These are phyloP conservation scores for Thymelicus acteon DNA, from an alignment of 2,888 invertebrate species.

Conservation along the genomic window DNA sequence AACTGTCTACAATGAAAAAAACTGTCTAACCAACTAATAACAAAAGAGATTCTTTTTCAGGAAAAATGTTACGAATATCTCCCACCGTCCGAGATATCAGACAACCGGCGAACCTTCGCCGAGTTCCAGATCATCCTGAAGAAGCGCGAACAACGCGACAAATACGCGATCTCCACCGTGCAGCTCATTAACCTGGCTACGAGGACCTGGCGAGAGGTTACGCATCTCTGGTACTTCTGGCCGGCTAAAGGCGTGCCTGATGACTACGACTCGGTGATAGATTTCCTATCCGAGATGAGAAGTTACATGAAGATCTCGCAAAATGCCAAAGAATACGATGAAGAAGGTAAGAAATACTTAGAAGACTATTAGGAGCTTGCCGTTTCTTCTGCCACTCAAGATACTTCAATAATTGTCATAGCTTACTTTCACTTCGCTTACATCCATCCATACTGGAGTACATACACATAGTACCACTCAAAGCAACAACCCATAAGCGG, in stretches of 20 bases:
- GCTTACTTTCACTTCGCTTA: no score
- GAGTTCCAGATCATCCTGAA: slow-evolving; percentile 95
- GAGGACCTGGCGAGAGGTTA: slow-evolving; percentile 94
- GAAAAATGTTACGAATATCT: slow-evolving; percentile 96
- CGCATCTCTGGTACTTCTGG: slow-evolving; percentile 98
- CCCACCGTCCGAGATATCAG: slow-evolving; percentile 95
- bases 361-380: no score
- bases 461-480: no score
- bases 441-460: no score
- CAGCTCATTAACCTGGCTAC: slow-evolving; percentile 93
- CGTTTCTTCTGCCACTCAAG: no score
- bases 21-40: no score
- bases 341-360: slow-evolving; percentile 62
- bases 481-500: no score
- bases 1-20: no score
- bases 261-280: slow-evolving; percentile 93
- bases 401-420: no score
- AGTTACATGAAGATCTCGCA: slow-evolving; percentile 80
- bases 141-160: slow-evolving; percentile 94
- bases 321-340: slow-evolving; percentile 80
- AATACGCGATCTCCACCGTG: slow-evolving; percentile 94
- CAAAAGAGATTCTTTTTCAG: slow-evolving; percentile 68
- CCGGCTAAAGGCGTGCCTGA: slow-evolving; percentile 94
- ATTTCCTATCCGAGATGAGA: slow-evolving; percentile 94
- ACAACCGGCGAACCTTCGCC: slow-evolving; percentile 93